Evolutionary conservation across 2,888 invertebrate genomes (phyloP), one percentile per base, ranked within the genome.

Genomic region (Agapetus fuscipes): DNA sequence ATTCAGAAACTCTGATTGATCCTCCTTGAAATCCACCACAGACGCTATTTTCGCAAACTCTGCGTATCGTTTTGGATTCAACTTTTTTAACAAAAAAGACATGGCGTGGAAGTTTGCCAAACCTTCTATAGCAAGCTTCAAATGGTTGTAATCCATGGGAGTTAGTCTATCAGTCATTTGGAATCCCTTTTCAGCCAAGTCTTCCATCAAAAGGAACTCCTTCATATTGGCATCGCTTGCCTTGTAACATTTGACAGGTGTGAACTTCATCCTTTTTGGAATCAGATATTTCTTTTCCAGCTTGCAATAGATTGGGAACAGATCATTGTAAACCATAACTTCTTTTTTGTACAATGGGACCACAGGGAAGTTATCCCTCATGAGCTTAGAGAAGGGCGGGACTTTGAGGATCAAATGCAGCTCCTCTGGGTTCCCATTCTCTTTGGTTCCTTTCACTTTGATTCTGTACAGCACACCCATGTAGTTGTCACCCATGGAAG

Each of bases 191-290:
- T 12, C 30, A 14, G 34, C 16, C 29, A 44, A 17, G 30, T 44
- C 41, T n/a, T 41, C 39, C 27, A 47, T 13, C 5, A 47, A 34
- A 3, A 44, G 12, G 13, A 33, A 31, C 24, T 47, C 46, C 25
- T 44, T 33, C 3, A 33, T 17, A 3, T 33, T 24, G 28, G 41
- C 34, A 2, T 12, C n/a, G 24, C 15, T 32, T 2, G 29, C 30
- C 12, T 37, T 30, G 20, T 31, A 44, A 16, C 38, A 37, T 17
- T 39, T 39, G n/a, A 35, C 32, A 17, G 16, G 39, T 17, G 32
- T 14, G n/a, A 47, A 31, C 28, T 26, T 16, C 9, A 38, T 37
- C 5, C 35, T 24, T 10, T 16, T 14, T 15, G 34, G 36, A 3
- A 46, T 10, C 5, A 25, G 10, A 14, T 20, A 25, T 17, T 29